Evolutionary conservation across 1,140 invertebrate species (phyloP).

Genomic region (Drosophila arawakana): DNA sequence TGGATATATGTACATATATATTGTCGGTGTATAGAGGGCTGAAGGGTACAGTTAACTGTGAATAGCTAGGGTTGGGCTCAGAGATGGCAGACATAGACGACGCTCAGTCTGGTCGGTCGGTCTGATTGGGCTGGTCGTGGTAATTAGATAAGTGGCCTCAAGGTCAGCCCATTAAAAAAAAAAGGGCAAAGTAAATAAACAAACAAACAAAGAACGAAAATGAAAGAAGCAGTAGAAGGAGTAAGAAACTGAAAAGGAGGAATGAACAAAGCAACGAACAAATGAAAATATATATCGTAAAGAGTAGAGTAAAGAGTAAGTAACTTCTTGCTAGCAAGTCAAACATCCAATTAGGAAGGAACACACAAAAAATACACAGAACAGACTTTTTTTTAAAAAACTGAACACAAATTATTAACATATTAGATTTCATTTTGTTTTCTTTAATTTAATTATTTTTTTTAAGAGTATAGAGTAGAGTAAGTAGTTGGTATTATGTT

Average conservation of each 20-base stretch:
- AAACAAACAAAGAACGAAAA: slow-evolving; percentile 50
- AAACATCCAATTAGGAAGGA: slow-evolving; percentile 78
- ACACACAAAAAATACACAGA: slow-evolving; percentile 76
- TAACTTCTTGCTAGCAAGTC: slow-evolving; percentile 76
- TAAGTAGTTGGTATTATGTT: slow-evolving; percentile 68
- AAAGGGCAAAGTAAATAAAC: slow-evolving; percentile 58
- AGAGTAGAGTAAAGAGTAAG: slow-evolving; percentile 43
- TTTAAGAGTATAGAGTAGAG: slow-evolving; percentile 56
- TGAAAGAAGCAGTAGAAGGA: slow-evolving; percentile 22
- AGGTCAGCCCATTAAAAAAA: slow-evolving; percentile 72
- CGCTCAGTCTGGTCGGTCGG: slow-evolving; percentile 62
- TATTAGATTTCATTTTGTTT: slow-evolving; percentile 10
- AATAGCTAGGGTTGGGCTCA: neutral
- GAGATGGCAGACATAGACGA: slow-evolving; percentile 26
- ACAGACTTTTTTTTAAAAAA: slow-evolving; percentile 47
- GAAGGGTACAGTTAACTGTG: no score
- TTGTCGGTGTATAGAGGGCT: neutral
- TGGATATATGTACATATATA: neutral
- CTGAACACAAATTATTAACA: slow-evolving; percentile 57
- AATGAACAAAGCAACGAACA: slow-evolving; percentile 52
- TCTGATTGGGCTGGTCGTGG: slow-evolving; percentile 58
- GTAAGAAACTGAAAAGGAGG: neutral
- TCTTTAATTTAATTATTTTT: slow-evolving; percentile 24
- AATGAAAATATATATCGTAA: slow-evolving; percentile 45
- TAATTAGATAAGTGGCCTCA: slow-evolving; percentile 81